These are phyloP conservation scores for Sigmodon hispidus DNA, from an alignment of 2,113 vertebrate genomes.

Conservation along the genomic window DNA sequence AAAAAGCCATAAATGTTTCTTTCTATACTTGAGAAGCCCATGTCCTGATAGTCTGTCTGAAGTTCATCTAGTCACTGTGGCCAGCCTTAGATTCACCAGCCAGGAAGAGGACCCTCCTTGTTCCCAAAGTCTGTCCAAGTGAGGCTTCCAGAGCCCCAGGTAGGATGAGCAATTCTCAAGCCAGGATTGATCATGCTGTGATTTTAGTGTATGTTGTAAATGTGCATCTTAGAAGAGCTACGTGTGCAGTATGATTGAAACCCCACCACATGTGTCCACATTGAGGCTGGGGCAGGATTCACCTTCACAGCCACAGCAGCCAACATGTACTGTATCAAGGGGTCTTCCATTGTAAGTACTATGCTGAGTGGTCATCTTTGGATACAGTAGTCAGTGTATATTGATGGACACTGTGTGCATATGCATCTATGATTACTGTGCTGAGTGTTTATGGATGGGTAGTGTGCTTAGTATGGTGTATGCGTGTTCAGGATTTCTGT, in stretches of 20 bases:
- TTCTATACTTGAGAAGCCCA: neutral
- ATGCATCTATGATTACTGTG: too few relatives aligned
- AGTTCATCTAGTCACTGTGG: neutral
- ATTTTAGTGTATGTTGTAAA: neutral
- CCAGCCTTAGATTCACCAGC: neutral
- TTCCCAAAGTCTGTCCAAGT: neutral
- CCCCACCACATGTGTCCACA: too few relatives aligned
- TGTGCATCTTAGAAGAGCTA: neutral
- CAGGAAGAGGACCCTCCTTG: rapidly evolving
- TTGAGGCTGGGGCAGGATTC: rapidly evolving
- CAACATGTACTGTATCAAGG: neutral
- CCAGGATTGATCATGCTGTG: too few relatives aligned
- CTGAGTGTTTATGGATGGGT: neutral
- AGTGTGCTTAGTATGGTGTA: neutral
- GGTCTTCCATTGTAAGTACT: neutral
- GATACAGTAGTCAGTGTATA: neutral
- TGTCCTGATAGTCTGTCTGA: neutral
- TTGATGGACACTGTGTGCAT: too few relatives aligned
- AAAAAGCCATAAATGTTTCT: neutral
- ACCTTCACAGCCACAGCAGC: neutral
- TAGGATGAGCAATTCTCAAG: neutral
- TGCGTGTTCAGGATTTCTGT: neutral
- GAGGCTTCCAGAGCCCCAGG: neutral
- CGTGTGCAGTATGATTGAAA: neutral
- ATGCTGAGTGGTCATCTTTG: neutral